phyloP scores from a whole-genome alignment of 2,888 invertebrate genomes.

The Raillietiella orientalis region DNA sequence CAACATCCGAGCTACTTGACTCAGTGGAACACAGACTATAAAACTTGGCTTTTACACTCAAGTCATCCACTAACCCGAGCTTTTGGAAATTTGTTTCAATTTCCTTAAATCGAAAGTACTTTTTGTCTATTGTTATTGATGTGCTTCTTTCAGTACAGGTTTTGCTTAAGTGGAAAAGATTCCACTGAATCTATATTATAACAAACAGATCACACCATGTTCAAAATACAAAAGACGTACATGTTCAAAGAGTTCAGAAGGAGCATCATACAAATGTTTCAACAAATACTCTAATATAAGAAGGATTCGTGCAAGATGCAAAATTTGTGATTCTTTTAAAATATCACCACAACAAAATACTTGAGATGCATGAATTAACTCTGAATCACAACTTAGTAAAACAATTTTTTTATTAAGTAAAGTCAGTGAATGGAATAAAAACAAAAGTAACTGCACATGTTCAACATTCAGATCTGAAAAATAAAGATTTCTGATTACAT shows the following conservation, averaged over 20 bases:
- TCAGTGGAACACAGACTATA: conserved; percentile 58
- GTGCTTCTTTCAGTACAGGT: background rate
- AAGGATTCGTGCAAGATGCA: conserved; percentile 46
- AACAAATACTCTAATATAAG: conserved; percentile 73
- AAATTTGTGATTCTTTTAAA: conserved; percentile 30
- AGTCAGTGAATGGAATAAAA: conserved; percentile 74
- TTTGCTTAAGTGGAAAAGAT: conserved; percentile 20
- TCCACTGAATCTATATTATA: conserved; percentile 30
- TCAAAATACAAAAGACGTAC: conserved; percentile 14
- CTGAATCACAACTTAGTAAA: conserved; percentile 20
- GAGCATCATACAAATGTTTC: conserved; percentile 79
- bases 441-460: conserved; percentile 67
- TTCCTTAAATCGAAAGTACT: conserved; percentile 34
- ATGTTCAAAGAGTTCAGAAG: conserved; percentile 49
- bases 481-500: background rate
- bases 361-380: conserved; percentile 4
- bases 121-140: conserved; percentile 7
- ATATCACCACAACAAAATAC: conserved; percentile 5
- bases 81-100: conserved; percentile 31
- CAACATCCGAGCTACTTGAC: conserved; percentile 27
- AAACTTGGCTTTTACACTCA: conserved; percentile 55
- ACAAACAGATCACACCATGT: conserved; percentile 1
- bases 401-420: conserved; percentile 90
- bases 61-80: conserved; percentile 10
- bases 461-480: conserved; percentile 58